A percentile compares a stretch with the other conserved stretches of the same genome.
phyloP scores from a whole-genome alignment of 2,888 invertebrate species.

The Marronus borbonicus region DNA sequence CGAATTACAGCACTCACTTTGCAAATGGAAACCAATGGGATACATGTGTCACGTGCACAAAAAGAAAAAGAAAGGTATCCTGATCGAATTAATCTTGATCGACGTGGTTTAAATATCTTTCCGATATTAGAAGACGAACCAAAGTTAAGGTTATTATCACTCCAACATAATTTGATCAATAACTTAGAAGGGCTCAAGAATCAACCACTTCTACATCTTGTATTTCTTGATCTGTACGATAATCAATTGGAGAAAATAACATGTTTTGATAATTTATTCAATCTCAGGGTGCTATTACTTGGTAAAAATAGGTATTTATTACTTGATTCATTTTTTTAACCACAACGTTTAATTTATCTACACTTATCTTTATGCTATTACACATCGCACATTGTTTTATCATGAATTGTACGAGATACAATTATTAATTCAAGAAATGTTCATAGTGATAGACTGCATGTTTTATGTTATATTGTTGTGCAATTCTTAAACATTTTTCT shows the following conservation, averaged over 20 bases:
- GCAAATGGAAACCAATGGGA: constrained; percentile 77
- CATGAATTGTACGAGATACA: too few relatives aligned
- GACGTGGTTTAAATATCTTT: constrained; percentile 86
- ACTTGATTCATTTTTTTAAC: not conserved
- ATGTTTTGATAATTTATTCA: constrained; percentile 83
- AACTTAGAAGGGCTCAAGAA: constrained; percentile 77
- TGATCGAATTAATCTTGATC: constrained; percentile 91
- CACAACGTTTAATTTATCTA: not conserved
- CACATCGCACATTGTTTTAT: too few relatives aligned
- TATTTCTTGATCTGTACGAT: constrained; percentile 95
- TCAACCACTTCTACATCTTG: constrained; percentile 79
- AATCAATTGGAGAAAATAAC: constrained; percentile 93
- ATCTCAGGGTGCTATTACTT: constrained; percentile 87
- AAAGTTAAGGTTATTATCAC: constrained; percentile 85
- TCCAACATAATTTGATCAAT: constrained; percentile 93
- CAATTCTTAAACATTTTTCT: too few relatives aligned
- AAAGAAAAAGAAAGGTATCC: constrained; percentile 88
- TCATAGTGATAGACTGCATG: too few relatives aligned
- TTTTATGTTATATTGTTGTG: too few relatives aligned
- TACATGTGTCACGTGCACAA: constrained; percentile 80
- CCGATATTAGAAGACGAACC: constrained; percentile 86
- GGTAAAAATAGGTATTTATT: constrained; percentile 87
- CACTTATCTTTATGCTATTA: not conserved
- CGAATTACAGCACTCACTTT: constrained; percentile 70
- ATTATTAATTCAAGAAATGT: too few relatives aligned